These are phyloP conservation scores for Drosophila orena DNA, from an alignment of 1,140 invertebrate genomes.

Conservation along the genomic window DNA sequence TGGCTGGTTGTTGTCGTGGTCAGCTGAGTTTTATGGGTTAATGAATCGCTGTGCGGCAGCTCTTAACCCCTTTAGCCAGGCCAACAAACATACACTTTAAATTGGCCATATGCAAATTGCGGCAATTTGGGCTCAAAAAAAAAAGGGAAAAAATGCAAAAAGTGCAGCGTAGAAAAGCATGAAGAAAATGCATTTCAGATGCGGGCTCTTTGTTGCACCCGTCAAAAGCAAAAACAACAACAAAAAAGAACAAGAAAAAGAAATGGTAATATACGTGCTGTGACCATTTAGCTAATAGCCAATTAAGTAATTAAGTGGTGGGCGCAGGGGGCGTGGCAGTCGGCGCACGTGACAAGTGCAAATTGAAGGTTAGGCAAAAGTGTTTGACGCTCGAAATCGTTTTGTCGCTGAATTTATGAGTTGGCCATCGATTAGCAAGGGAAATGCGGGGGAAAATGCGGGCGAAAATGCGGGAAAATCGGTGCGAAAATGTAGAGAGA, in stretches of 20 bases:
- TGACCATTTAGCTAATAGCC: constrained; percentile 70
- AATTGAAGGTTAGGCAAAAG: constrained; percentile 48
- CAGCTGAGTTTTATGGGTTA: constrained; percentile 38
- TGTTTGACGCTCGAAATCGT: constrained; percentile 29
- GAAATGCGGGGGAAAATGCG: background rate
- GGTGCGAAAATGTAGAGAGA: background rate
- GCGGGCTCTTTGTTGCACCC: constrained; percentile 10
- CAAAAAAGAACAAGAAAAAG: background rate
- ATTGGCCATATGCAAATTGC: constrained; percentile 30
- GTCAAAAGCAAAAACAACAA: background rate
- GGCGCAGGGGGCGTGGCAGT: constrained; percentile 3
- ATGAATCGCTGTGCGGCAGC: constrained; percentile 21
- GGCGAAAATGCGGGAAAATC: background rate
- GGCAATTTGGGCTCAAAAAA: background rate
- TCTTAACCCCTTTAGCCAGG: background rate
- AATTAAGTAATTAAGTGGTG: constrained; percentile 73
- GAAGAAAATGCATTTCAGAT: constrained; percentile 3
- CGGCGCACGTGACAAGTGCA: constrained; percentile 66
- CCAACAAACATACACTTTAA: background rate
- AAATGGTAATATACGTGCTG: background rate
- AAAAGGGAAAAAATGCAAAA: constrained; percentile 1
- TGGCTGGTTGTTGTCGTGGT: constrained; percentile 25
- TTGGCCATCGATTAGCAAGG: constrained; percentile 59
- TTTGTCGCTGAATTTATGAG: constrained; percentile 49
- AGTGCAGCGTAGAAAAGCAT: background rate